phyloP scores from a whole-genome alignment of 2,797 vertebrate species.

The Balearica regulorum region DNA sequence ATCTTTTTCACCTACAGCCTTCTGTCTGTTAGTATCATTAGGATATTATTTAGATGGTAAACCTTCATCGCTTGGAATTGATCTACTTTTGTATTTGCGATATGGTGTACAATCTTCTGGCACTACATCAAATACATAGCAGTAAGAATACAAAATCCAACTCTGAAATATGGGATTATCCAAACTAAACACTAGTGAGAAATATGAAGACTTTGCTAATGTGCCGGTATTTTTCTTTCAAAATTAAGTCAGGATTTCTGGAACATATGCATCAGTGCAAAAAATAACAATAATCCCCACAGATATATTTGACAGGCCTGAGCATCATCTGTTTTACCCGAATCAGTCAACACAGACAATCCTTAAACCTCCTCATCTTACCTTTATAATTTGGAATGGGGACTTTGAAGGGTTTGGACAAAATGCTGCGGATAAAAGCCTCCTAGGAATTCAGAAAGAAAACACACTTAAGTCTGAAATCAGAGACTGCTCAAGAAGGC shows the following conservation, averaged over 20 bases:
- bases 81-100: slow-evolving; percentile 8
- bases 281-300: slow-evolving; percentile 26
- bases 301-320: slow-evolving; percentile 4
- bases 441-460: slow-evolving; percentile 79
- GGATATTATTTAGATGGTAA: background rate
- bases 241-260: slow-evolving; percentile 31
- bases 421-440: slow-evolving; percentile 92
- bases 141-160: slow-evolving; percentile 23
- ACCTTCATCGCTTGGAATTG: background rate
- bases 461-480: background rate
- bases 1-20: background rate
- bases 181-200: slow-evolving; percentile 40
- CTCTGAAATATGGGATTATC: slow-evolving; percentile 41
- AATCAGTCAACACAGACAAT: background rate
- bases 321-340: background rate
- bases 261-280: background rate
- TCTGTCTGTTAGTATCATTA: background rate
- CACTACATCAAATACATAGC: slow-evolving; percentile 29
- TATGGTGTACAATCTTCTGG: background rate
- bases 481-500: background rate
- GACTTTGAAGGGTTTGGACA: slow-evolving; percentile 95
- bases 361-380: slow-evolving; percentile 65
- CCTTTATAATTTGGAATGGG: slow-evolving; percentile 96
- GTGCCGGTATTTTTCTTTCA: background rate
- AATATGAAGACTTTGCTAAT: slow-evolving; percentile 34